These are phyloP conservation scores for Shinisaurus crocodilurus DNA, from an alignment of 2,113 vertebrate species.

Conservation along the genomic window DNA sequence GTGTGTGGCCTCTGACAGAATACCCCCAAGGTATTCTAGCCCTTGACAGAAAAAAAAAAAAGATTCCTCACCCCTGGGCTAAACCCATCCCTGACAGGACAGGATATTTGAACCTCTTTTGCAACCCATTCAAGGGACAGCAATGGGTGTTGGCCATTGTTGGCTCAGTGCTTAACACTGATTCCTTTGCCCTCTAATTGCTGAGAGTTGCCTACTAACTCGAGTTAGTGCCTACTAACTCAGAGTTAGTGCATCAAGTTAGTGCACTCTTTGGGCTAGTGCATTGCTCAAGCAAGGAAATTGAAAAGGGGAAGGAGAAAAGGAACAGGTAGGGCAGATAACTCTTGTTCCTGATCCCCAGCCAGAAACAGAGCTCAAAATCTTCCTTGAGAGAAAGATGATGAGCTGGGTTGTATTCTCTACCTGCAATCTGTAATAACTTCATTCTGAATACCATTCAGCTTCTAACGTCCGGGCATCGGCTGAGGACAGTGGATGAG, in stretches of 20 bases:
- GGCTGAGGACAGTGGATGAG: fast-evolving
- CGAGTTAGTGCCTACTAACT: no score
- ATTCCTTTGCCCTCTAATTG: neutral
- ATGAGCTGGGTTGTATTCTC: neutral
- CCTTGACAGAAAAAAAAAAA: neutral
- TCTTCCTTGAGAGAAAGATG: neutral
- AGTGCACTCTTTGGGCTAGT: neutral
- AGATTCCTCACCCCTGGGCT: neutral
- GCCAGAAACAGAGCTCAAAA: neutral
- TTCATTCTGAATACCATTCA: neutral
- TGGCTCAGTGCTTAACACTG: neutral
- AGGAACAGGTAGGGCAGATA: no score
- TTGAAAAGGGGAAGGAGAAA: neutral
- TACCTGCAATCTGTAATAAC: neutral
- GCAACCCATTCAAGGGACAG: neutral
- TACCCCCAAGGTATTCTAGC: no score
- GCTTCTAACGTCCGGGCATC: neutral
- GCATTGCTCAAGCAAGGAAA: neutral
- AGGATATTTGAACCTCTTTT: neutral
- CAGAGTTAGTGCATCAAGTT: neutral
- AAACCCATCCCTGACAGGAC: neutral
- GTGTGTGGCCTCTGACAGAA: no score
- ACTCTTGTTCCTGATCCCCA: neutral
- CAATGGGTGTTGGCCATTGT: neutral
- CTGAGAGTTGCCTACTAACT: neutral